These are phyloP conservation scores for Cassiopea andromeda DNA, from an alignment of 30 jellyfish, hydroid and myxozoan species.

Conservation along the genomic window DNA sequence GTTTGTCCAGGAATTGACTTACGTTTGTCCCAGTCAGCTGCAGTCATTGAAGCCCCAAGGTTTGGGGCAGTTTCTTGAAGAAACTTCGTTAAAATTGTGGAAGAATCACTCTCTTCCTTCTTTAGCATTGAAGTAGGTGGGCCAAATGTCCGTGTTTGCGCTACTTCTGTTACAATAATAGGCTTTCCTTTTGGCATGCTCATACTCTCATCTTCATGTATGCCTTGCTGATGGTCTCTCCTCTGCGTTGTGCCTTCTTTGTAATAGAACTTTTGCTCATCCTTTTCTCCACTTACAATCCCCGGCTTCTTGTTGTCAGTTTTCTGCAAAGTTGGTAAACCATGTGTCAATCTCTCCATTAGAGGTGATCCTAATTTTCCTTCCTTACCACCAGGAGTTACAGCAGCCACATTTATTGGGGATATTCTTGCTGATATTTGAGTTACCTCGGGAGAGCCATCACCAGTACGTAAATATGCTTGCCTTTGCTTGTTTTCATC, in stretches of 20 bases:
- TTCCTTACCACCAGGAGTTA: neutral
- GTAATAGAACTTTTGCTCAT: neutral
- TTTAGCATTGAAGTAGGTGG: neutral
- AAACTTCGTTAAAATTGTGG: constrained; percentile 33
- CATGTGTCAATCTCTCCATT: constrained; percentile 41
- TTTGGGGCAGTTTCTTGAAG: constrained; percentile 49
- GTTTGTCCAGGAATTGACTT: constrained; percentile 47
- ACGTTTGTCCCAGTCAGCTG: constrained; percentile 72
- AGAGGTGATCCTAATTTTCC: constrained; percentile 34
- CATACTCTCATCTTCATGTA: neutral
- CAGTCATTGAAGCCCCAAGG: neutral
- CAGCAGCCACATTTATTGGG: constrained; percentile 20
- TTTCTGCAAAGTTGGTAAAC: constrained; percentile 10
- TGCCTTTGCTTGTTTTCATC: neutral
- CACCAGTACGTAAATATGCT: neutral
- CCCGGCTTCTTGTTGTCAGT: neutral
- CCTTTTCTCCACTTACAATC: neutral
- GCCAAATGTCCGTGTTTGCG: constrained; percentile 30
- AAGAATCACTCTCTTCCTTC: constrained; percentile 52
- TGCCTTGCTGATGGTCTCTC: neutral
- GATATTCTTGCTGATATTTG: constrained; percentile 24
- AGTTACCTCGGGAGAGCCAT: neutral
- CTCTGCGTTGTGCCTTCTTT: neutral
- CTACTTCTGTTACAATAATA: constrained; percentile 24
- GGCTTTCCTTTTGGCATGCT: neutral